These are phyloP conservation scores for Pocillopora verrucosa DNA, from an alignment of 64 coral and sea anemone species.

Conservation along the genomic window DNA sequence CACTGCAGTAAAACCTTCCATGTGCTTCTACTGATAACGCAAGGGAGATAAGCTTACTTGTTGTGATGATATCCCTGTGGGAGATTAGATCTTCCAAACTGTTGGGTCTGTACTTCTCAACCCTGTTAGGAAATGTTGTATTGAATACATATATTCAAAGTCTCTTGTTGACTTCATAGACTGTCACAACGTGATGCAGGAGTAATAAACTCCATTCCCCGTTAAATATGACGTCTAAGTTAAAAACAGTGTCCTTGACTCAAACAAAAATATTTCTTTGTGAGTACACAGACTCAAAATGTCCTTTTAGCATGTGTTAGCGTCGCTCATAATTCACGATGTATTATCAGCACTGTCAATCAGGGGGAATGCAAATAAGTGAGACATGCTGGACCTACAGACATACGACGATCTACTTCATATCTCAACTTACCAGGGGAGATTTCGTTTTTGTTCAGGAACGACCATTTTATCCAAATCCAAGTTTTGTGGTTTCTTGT, in stretches of 20 bases:
- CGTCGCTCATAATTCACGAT: not conserved
- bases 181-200: too few relatives aligned
- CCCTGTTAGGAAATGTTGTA: constrained; percentile 56
- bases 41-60: constrained; percentile 67
- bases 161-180: too few relatives aligned
- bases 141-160: not conserved
- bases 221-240: too few relatives aligned
- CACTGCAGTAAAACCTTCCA: too few relatives aligned
- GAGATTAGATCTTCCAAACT: constrained; percentile 93
- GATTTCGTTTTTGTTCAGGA: constrained; percentile 53
- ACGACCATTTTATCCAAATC: constrained; percentile 48
- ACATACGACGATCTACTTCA: not conserved
- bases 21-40: not conserved
- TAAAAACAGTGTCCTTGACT: too few relatives aligned
- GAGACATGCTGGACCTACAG: not conserved
- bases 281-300: too few relatives aligned
- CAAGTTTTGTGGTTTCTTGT: not conserved
- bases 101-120: constrained; percentile 97
- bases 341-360: not conserved
- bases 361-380: too few relatives aligned
- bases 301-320: too few relatives aligned
- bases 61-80: constrained; percentile 94
- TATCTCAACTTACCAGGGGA: constrained; percentile 55
- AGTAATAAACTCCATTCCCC: too few relatives aligned
- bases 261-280: too few relatives aligned